Base-by-base conservation (phyloP, 2,113 vertebrate species). In the Cinclus mexicanus region DNA sequence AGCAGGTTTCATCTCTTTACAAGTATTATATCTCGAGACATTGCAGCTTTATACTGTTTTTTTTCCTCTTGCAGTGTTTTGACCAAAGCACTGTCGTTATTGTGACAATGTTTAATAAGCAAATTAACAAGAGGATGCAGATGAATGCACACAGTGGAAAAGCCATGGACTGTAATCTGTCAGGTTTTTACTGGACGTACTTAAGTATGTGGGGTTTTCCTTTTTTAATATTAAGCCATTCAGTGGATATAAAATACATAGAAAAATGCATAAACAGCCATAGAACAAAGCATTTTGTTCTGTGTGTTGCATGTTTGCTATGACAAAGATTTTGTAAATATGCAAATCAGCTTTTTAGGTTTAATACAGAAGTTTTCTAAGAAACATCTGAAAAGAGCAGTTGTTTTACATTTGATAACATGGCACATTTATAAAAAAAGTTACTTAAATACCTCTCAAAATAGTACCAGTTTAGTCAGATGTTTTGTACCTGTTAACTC, bases 311-410 rank as follows among this genome's bases (percentile, higher is more conserved):
- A 97, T 98, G 98, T 98, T 98, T 97, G 97, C 97, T 98, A 95
- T 90, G 97, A 97, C 91, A 96, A 98, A 98, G 98, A 97, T 98
- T 98, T 98, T 98, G 98, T 98, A 98, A 98, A 98, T 98, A 98
- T 61, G 97, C 98, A 98, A 92, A 98, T 98, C 97, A 97, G 97
- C 98, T 98, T 98, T 98, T 96, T 97, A 97, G 93, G 97, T 97
- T 98, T 98, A 98, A 97, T 98, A 97, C 95, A 89, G 74, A 97
- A 85, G 35, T 97, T 98, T 98, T 98, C 74, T 98, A 97, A 88
- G 89, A 96, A 95, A 96, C 76, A 44, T 95, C 96, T 93, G 93
- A 87, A 93, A 90, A 94, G 95, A 95, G 28, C 69, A 57, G 93
- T 83, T 83, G 94, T 97, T 97, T 96, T 95, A 95, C 95, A 96